Evolutionary conservation across 2,113 vertebrate species (phyloP), one percentile per base, ranked within the genome.

Genomic region (Seriola rivoliana): DNA sequence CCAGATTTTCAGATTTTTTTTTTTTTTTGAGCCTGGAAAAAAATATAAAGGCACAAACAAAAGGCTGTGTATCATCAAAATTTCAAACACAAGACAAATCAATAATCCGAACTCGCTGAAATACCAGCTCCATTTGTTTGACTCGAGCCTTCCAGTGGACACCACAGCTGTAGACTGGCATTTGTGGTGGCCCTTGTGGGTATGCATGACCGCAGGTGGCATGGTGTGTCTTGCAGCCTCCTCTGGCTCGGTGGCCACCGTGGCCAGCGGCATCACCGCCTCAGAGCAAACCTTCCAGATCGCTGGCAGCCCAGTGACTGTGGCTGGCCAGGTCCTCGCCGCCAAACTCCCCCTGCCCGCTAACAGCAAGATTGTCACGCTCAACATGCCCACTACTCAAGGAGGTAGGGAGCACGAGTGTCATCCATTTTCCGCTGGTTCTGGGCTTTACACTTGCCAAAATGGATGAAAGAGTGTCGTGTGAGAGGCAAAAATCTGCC

Each of bases 331-430:
- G 94, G 96, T 99, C 95, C 96, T 98, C 95, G 95, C 97, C 88
- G 81, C 93, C 86, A 99, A 98, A 95, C 95, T 99, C 84, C 97
- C 97, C 50, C 96, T 98, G 92, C 96, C 97, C 85, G 97, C 97
- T 96, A 98, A 98, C 96, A 98, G 97, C 97, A 98, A 98, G 96
- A 97, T 98, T 95, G 96, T 98, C 94, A 96, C 97, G 86, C 96
- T 98, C 95, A 97, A 97, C 93, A 95, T 99, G 94, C 97, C 97
- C 94, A 94, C 97, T 88, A 95, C 96, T 57, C 97, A 97, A 97
- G 97, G 97, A 98, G 97, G 97, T 98, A 97, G 93, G 95, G 95
- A 93, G 97, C 78, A 82, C 13, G n/a, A 46, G 85, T 32, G 57
- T 62, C 81, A 85, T 88, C 84, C 76, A 72, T 81, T 86, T 29